These are phyloP conservation scores for Chromoteleia sp. DNA, from an alignment of 2,888 invertebrate species.

Conservation along the genomic window DNA sequence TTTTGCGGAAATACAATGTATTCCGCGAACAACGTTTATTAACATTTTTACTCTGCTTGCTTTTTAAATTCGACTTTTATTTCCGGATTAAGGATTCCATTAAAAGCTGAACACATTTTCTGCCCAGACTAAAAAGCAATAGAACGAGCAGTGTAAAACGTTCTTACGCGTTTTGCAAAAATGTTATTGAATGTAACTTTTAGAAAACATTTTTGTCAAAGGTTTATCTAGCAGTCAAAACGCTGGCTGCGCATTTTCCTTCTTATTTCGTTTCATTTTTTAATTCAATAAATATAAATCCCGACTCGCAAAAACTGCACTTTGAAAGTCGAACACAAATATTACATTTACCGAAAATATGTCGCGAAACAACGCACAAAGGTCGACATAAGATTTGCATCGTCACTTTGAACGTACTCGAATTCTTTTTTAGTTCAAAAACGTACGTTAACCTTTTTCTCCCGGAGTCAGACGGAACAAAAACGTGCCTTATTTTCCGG, in stretches of 20 bases:
- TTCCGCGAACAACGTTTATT: background rate
- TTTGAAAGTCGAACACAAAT: conserved; percentile 21
- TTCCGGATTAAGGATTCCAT: conserved; percentile 2
- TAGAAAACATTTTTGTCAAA: background rate
- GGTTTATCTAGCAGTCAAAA: background rate
- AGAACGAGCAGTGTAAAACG: background rate
- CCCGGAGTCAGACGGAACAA: conserved; percentile 19
- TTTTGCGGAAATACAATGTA: no score
- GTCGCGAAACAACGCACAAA: conserved; percentile 33
- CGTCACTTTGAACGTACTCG: conserved; percentile 35
- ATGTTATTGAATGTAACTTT: conserved; percentile 4
- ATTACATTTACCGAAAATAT: conserved; percentile 34
- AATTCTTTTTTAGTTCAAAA: conserved; percentile 39
- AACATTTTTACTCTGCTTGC: background rate
- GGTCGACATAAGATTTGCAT: conserved; percentile 32
- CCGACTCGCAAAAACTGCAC: background rate
- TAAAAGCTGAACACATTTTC: background rate
- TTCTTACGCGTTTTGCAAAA: background rate
- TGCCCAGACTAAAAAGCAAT: background rate
- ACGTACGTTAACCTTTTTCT: conserved; percentile 38
- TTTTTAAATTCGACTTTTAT: background rate
- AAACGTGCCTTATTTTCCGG: conserved; percentile 43
- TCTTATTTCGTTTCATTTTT: background rate
- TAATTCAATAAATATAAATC: conserved; percentile 7
- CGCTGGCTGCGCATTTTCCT: no score